phyloP scores from a whole-genome alignment of 2,888 invertebrate species.

The Amblyjoppa fuscipennis region DNA sequence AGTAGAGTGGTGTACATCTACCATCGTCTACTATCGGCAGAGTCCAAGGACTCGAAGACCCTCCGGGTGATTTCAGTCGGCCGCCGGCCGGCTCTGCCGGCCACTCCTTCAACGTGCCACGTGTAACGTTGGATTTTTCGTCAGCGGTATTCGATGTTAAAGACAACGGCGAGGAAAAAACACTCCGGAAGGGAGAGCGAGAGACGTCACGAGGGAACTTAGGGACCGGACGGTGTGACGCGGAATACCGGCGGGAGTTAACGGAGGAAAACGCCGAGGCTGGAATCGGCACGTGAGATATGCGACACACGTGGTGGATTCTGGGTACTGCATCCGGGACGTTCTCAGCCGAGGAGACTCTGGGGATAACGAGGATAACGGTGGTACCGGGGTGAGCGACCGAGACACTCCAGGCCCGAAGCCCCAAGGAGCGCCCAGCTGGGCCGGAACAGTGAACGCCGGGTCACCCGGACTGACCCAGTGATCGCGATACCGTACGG shows the following conservation, averaged over 20 bases:
- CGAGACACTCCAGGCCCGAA: neutral
- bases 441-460: neutral
- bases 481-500: neutral
- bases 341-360: slow-evolving; percentile 20
- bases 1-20: slow-evolving; percentile 82
- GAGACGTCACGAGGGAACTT: neutral
- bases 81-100: slow-evolving; percentile 85
- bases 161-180: slow-evolving; percentile 6
- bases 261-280: neutral
- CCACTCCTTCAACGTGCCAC: slow-evolving; percentile 76
- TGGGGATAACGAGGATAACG: slow-evolving; percentile 21
- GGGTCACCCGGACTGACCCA: neutral
- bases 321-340: slow-evolving; percentile 20
- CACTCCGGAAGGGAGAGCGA: neutral
- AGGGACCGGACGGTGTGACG: too few relatives aligned
- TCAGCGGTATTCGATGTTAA: neutral
- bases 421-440: too few relatives aligned
- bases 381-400: slow-evolving; percentile 22
- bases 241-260: too few relatives aligned
- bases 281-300: slow-evolving; percentile 47
- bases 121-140: slow-evolving; percentile 62
- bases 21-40: slow-evolving; percentile 81
- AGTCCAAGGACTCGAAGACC: slow-evolving; percentile 83
- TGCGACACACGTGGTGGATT: slow-evolving; percentile 53
- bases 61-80: slow-evolving; percentile 84